A percentile compares a stretch with the other conserved stretches of the same genome.
Conservation (phyloP, 30 jellyfish, hydroid and myxozoan genomes). For the Aurelia sp. region DNA sequence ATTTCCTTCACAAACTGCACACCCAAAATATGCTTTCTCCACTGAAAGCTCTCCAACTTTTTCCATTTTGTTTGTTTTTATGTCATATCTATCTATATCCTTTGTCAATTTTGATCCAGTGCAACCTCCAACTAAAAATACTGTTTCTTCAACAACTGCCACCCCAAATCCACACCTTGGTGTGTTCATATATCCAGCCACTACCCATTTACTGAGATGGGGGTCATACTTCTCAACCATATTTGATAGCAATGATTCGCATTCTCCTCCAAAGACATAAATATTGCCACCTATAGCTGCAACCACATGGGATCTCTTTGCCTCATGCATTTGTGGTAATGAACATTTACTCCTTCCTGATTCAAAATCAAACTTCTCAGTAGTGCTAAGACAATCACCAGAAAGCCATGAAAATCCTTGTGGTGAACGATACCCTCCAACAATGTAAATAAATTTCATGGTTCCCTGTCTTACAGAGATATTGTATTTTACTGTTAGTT, state of each 20-base stretch:
- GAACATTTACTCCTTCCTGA: constrained; percentile 55
- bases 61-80: constrained; percentile 34
- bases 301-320: constrained; percentile 60
- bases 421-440: constrained; percentile 81
- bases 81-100: constrained; percentile 62
- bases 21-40: constrained; percentile 69
- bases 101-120: constrained; percentile 59
- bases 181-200: constrained; percentile 37
- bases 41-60: constrained; percentile 53
- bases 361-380: constrained; percentile 65
- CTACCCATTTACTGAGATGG: constrained; percentile 56
- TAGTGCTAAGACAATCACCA: constrained; percentile 70
- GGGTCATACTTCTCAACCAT: constrained; percentile 60
- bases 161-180: constrained; percentile 80
- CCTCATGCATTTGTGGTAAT: constrained; percentile 68
- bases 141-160: constrained; percentile 55
- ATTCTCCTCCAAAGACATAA: constrained; percentile 74
- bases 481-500: constrained; percentile 49
- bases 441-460: constrained; percentile 50
- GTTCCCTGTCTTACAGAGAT: constrained; percentile 49
- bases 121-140: constrained; percentile 72
- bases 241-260: constrained; percentile 53
- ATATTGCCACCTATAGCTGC: constrained; percentile 63
- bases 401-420: constrained; percentile 58
- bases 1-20: constrained; percentile 70